phyloP scores from a whole-genome alignment of 2,888 invertebrate species.

The Dryocosmus kuriphilus region DNA sequence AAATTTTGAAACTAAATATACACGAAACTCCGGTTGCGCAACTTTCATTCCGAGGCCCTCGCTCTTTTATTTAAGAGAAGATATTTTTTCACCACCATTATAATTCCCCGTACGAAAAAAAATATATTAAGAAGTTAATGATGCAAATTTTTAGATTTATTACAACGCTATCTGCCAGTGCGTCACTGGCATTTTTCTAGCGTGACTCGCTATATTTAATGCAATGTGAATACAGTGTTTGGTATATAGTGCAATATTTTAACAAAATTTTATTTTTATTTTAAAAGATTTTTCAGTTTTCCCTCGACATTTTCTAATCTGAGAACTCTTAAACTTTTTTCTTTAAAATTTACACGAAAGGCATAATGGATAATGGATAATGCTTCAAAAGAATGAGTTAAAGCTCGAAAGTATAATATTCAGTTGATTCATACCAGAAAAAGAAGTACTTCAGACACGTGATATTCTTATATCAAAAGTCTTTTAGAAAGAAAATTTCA shows the following conservation, averaged over 20 bases:
- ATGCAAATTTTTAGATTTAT: constrained; percentile 6
- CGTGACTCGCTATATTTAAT: background rate
- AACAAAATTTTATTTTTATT: background rate
- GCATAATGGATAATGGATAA: background rate
- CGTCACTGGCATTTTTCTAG: background rate
- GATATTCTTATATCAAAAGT: background rate
- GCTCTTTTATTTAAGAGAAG: background rate
- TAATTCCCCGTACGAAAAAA: background rate
- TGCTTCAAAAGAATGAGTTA: background rate
- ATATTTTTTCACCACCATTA: background rate
- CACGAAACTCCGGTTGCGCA: too few relatives aligned
- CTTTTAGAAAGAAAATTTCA: background rate
- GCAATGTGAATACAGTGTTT: background rate
- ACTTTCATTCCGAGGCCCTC: too few relatives aligned
- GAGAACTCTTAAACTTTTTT: background rate
- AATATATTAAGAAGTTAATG: constrained; percentile 1
- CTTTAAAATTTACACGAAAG: background rate
- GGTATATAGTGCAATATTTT: background rate
- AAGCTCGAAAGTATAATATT: background rate
- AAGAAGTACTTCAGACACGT: background rate
- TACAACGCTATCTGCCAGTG: background rate
- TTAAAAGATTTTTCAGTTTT: background rate
- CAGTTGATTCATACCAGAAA: background rate
- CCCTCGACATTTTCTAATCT: too few relatives aligned
- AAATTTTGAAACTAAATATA: too few relatives aligned